These are phyloP conservation scores for Synaphobranchus kaupii DNA, from an alignment of 2,797 vertebrate genomes.

Conservation along the genomic window DNA sequence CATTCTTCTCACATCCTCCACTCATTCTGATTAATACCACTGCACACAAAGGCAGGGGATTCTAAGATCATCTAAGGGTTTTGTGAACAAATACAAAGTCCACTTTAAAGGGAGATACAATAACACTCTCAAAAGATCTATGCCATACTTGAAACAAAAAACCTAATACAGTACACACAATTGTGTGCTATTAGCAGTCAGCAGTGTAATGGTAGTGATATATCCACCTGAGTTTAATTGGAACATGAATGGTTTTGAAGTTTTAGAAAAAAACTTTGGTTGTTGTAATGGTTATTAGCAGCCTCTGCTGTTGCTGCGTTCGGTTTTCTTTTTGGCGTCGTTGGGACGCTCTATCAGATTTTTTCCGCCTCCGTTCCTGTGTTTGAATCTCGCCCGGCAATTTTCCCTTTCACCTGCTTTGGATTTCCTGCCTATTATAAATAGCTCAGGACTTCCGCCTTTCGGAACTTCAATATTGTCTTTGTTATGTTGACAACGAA, in stretches of 20 bases:
- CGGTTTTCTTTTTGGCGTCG: too few species aligned
- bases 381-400: too few species aligned
- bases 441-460: too few species aligned
- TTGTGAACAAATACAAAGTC: background rate
- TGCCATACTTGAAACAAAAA: too few species aligned
- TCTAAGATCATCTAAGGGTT: background rate
- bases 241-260: background rate
- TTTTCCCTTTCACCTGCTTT: too few species aligned
- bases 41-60: background rate
- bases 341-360: too few species aligned
- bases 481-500: too few species aligned
- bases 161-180: background rate
- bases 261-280: background rate
- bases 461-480: too few species aligned
- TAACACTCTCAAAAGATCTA: background rate
- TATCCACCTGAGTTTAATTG: background rate
- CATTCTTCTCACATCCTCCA: background rate
- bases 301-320: too few species aligned
- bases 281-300: too few species aligned
- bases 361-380: too few species aligned
- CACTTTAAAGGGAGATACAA: background rate
- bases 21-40: background rate
- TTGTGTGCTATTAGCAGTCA: background rate
- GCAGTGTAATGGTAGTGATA: background rate
- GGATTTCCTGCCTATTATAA: too few species aligned